phyloP scores from a whole-genome alignment of 2,888 invertebrate species.

The Melinaea marsaeus region DNA sequence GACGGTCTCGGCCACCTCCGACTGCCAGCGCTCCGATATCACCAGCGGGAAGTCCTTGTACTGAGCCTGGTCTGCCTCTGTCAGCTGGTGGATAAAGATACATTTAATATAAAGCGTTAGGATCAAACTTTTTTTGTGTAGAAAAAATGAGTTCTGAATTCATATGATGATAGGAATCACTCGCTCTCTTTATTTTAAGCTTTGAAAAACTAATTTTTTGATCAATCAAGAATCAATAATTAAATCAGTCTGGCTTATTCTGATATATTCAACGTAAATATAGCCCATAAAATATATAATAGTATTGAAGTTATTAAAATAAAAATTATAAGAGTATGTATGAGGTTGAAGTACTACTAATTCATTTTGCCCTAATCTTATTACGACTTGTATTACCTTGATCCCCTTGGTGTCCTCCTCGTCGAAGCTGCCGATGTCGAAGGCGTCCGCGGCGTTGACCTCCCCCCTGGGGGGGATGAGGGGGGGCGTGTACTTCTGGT shows the following conservation, averaged over 20 bases:
- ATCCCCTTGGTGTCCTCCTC: conserved; percentile 99
- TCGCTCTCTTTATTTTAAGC: no score
- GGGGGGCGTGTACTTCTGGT: conserved; percentile 98
- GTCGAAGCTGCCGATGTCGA: conserved; percentile 99
- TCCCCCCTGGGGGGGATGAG: conserved; percentile 98
- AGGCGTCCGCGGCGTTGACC: conserved; percentile 99
- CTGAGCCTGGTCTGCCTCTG: conserved; percentile 97
- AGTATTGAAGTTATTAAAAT: no score
- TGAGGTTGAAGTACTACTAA: no score
- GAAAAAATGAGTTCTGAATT: no score
- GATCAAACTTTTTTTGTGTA: background rate
- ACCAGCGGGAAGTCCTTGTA: conserved; percentile 99
- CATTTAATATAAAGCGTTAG: background rate
- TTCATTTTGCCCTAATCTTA: no score
- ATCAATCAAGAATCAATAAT: no score
- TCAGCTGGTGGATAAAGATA: conserved; percentile 79
- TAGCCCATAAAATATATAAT: no score
- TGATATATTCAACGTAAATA: no score
- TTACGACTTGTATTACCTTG: conserved; percentile 79
- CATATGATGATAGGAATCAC: no score
- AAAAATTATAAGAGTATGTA: no score
- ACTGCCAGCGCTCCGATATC: conserved; percentile 99
- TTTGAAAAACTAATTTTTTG: no score
- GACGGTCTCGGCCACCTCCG: conserved; percentile 98
- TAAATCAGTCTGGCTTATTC: no score